Evolutionary conservation across 2,797 vertebrate species (phyloP).

Genomic region (Adelosebastes latens): DNA sequence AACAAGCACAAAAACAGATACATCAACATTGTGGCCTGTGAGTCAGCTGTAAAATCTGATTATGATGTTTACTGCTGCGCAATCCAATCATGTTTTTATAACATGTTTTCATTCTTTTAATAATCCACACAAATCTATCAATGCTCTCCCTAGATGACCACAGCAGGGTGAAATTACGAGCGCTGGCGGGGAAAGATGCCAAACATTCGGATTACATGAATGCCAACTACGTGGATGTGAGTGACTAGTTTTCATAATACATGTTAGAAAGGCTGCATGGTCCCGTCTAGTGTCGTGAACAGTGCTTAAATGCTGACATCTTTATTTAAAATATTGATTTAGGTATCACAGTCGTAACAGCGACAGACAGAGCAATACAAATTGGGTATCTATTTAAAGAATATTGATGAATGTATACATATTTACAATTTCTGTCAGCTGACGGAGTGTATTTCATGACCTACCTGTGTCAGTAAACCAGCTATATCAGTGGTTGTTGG

Average conservation of each 20-base stretch:
- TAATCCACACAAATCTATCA: constrained; percentile 47
- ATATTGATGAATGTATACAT: constrained; percentile 19
- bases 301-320: neutral
- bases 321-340: constrained; percentile 21
- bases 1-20: constrained; percentile 99
- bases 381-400: neutral
- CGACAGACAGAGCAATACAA: neutral
- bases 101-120: constrained; percentile 44
- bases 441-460: constrained; percentile 19
- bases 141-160: constrained; percentile 89
- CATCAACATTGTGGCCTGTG: constrained; percentile 99
- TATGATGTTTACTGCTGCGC: constrained; percentile 21
- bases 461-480: constrained; percentile 19
- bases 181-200: constrained; percentile 95
- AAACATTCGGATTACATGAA: constrained; percentile 99
- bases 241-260: constrained; percentile 59
- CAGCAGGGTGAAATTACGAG: constrained; percentile 96
- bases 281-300: neutral
- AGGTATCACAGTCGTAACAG: constrained; percentile 10
- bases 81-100: constrained; percentile 52
- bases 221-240: constrained; percentile 98
- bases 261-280: neutral
- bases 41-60: constrained; percentile 79
- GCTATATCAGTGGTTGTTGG: constrained; percentile 4
- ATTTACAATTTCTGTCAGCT: neutral